Percentiles rank a stretch among this genome's conserved stretches.
Evolutionary conservation across 2,888 invertebrate species (phyloP).

Genomic region (Eupithecia subfuscata): DNA sequence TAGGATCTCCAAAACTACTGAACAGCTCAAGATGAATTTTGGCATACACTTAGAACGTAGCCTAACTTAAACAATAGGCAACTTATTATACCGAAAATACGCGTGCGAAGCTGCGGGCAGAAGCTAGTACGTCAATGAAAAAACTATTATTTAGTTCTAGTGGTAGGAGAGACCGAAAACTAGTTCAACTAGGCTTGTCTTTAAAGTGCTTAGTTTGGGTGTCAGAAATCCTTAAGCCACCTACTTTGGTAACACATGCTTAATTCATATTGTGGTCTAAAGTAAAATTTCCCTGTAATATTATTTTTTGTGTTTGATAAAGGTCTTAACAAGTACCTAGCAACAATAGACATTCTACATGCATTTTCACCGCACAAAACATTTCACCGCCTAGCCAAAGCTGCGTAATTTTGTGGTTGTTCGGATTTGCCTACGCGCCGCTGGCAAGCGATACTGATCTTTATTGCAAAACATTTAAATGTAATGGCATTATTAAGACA

Average conservation of each 20-base stretch:
- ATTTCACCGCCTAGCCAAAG: constrained; percentile 23
- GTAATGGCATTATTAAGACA: constrained; percentile 34
- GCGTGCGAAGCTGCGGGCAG: too few species aligned
- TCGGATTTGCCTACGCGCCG: constrained; percentile 19
- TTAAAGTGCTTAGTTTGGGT: too few species aligned
- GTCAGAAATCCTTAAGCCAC: too few species aligned
- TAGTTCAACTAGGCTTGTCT: too few species aligned
- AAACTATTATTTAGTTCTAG: too few species aligned
- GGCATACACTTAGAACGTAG: too few species aligned
- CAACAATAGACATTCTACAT: neutral
- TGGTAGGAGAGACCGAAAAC: too few species aligned
- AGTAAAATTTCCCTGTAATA: neutral
- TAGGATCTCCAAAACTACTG: too few species aligned
- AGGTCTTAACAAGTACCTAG: neutral
- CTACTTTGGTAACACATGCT: neutral
- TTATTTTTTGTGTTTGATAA: neutral
- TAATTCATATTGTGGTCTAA: neutral
- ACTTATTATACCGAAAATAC: too few species aligned
- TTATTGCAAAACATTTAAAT: constrained; percentile 33
- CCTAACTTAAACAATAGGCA: too few species aligned
- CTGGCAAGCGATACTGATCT: constrained; percentile 31
- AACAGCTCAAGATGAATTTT: too few species aligned
- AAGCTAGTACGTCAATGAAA: too few species aligned
- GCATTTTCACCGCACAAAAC: constrained; percentile 23
- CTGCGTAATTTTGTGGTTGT: constrained; percentile 10